Conservation (phyloP, 2,797 vertebrate species). For the Pelochelys cantorii region DNA sequence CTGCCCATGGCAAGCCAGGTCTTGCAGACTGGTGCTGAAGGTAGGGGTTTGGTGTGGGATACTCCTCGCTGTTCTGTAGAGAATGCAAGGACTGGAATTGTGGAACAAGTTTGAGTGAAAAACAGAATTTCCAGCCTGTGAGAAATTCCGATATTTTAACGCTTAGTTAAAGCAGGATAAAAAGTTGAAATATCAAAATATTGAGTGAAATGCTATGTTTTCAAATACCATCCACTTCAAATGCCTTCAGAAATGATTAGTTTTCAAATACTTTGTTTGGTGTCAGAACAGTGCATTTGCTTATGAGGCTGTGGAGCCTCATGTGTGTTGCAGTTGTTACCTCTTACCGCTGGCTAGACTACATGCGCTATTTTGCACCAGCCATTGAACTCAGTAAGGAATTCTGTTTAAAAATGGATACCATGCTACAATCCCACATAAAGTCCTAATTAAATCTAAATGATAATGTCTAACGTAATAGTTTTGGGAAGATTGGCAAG, state of each 20-base stretch:
- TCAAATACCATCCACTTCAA: background rate
- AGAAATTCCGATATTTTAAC: background rate
- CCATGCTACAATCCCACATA: background rate
- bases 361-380: background rate
- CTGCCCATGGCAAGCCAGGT: background rate
- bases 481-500: background rate
- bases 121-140: background rate
- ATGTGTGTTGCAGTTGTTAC: background rate
- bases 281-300: background rate
- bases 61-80: background rate
- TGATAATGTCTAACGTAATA: background rate
- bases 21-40: background rate
- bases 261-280: accelerated
- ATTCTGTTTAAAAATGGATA: background rate
- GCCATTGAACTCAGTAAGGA: background rate
- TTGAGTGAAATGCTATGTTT: background rate
- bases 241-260: no score
- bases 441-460: slow-evolving; percentile 16
- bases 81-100: background rate
- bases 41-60: background rate
- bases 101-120: background rate
- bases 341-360: background rate
- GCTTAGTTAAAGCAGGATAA: background rate
- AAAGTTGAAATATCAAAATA: background rate
- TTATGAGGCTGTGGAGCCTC: background rate